A percentile compares a stretch with the other conserved stretches of the same genome.
Conservation (phyloP, 2,797 vertebrate genomes). For the Eidolon dupreanum region DNA sequence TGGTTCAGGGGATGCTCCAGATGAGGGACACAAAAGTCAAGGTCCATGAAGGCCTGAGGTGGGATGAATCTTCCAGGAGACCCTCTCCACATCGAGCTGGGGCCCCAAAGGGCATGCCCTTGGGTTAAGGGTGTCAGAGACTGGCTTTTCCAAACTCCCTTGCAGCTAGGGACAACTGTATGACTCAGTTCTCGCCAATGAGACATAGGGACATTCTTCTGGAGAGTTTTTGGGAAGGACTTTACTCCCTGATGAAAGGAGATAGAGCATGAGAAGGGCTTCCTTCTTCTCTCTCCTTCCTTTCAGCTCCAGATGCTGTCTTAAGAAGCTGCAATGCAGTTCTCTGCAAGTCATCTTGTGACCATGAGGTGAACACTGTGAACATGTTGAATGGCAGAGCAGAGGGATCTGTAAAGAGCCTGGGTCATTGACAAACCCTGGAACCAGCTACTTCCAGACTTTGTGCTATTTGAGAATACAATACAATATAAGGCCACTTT, state of each 20-base stretch:
- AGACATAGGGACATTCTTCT: not conserved
- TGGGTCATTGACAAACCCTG: not conserved
- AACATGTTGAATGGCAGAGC: not conserved
- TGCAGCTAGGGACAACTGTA: no score
- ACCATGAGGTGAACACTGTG: not conserved
- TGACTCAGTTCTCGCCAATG: not conserved
- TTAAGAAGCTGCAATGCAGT: not conserved
- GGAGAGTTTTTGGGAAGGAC: not conserved
- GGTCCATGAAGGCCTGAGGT: not conserved
- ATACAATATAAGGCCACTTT: not conserved
- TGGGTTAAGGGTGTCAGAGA: not conserved
- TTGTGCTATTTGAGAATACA: not conserved
- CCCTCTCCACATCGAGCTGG: not conserved
- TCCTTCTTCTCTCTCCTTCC: not conserved
- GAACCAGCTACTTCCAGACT: not conserved
- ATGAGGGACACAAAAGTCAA: not conserved
- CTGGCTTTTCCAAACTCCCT: not conserved
- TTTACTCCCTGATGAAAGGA: not conserved
- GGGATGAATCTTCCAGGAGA: not conserved
- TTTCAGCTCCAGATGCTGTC: not conserved
- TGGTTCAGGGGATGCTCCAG: not conserved
- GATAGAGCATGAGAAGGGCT: not conserved
- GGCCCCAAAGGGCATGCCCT: not conserved
- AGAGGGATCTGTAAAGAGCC: not conserved
- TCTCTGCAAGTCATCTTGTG: not conserved